Percentiles rank a stretch among this genome's conserved stretches.
Conservation (phyloP, 2,113 vertebrate species). For the Seriola dumerili region DNA sequence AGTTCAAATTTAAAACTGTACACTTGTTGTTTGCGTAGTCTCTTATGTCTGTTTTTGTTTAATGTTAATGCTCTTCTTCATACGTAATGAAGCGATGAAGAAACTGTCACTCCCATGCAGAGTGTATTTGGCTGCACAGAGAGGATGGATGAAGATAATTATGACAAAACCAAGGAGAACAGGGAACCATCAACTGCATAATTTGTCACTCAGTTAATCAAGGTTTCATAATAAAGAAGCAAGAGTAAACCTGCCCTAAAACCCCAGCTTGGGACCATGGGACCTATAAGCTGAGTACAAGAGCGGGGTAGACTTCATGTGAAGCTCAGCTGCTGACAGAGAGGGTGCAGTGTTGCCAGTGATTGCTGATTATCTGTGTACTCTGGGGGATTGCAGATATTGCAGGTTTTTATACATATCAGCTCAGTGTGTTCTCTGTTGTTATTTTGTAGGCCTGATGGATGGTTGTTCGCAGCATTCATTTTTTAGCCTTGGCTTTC, state of each 20-base stretch:
- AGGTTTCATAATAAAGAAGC: neutral
- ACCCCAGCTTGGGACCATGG: slow-evolving; percentile 4
- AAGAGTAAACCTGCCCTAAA: slow-evolving; percentile 9
- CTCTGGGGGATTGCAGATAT: slow-evolving; percentile 65
- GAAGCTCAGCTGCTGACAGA: slow-evolving; percentile 30
- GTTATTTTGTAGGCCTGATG: slow-evolving; percentile 68
- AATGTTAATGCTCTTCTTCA: neutral
- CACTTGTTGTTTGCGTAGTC: neutral
- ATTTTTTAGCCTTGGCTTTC: slow-evolving; percentile 67
- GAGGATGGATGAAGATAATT: neutral
- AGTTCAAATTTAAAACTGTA: neutral
- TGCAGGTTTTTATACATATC: slow-evolving; percentile 69
- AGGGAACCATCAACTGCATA: neutral
- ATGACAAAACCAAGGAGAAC: neutral
- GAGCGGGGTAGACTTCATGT: slow-evolving; percentile 16
- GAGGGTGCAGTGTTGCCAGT: slow-evolving; percentile 21
- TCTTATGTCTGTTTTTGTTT: neutral
- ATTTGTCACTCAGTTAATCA: slow-evolving; percentile 7
- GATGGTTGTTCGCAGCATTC: slow-evolving; percentile 64
- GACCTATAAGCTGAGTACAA: slow-evolving; percentile 26
- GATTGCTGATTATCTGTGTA: slow-evolving; percentile 66
- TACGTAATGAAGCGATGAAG: neutral
- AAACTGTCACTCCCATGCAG: neutral
- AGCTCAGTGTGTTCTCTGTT: slow-evolving; percentile 51
- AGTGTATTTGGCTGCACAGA: neutral